Conservation (phyloP, 2,888 invertebrate genomes). For the Digitonthophagus gazella region DNA sequence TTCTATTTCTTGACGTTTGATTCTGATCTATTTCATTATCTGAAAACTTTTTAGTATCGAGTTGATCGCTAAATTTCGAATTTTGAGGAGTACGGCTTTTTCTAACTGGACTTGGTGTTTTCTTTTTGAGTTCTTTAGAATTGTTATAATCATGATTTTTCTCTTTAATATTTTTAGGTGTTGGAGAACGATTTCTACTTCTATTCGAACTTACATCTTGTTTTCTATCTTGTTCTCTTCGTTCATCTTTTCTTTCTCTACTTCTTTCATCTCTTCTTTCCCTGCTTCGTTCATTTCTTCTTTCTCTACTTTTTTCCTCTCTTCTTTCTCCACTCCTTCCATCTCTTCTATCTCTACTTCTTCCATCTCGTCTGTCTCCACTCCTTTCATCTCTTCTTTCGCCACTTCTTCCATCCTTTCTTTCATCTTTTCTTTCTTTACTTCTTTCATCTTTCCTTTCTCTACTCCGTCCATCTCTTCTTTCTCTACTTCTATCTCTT, state of each 20-base stretch:
- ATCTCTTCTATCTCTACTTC: background rate
- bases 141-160: too few relatives aligned
- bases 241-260: background rate
- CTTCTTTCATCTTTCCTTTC: background rate
- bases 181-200: background rate
- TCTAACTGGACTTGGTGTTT: background rate
- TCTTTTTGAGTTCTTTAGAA: background rate
- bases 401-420: background rate
- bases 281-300: background rate
- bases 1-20: slow-evolving; percentile 4
- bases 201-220: background rate
- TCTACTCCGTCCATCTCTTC: background rate
- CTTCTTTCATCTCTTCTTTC: background rate
- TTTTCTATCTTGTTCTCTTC: background rate
- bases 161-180: background rate
- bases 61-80: background rate
- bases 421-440: background rate
- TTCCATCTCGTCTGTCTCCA: background rate
- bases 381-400: background rate
- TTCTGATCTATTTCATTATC: background rate
- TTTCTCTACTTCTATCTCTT: slow-evolving; percentile 4
- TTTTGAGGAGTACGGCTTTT: slow-evolving; percentile 6
- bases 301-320: slow-evolving; percentile 2
- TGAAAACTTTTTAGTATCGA: background rate
- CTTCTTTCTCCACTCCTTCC: background rate